Evolutionary conservation across 53 echinoderm and acorn worm genomes (phyloP), one percentile per base, ranked within the genome.

Genomic region (Hippasteria phrygiana): DNA sequence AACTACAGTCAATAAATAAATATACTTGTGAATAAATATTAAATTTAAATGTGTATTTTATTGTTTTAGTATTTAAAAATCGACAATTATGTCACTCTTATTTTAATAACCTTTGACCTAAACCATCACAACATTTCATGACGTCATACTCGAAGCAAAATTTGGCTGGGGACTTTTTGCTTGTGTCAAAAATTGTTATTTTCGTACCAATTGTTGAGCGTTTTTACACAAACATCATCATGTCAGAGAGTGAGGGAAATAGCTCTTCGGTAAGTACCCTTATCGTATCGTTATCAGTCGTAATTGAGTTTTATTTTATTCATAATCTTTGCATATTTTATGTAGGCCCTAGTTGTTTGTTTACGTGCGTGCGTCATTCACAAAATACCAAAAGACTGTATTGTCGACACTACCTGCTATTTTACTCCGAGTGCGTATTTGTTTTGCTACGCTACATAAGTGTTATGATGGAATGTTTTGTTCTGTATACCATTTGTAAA

Each of bases 231-330:
- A 14, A 32, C 6, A 7, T 33, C 6, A 78, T 78, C 83, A 85
- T 85, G 85, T 85, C 85, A 7, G 85, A 85, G 40, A 85, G 85
- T 51, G 85, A 85, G 32, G 71, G 85, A 51, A 85, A 43, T 13
- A 85, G 85, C 16, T 85, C 85, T 22, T 85, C 85, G 71, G 85
- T 85, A 85, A 46, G 71, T 79, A 22, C 27, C 0, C 26, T 42
- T 14, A 3, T 35, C 29, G 26, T 5, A 65, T 16, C 13, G 13
- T 13, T 17, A 20, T 59, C n/a, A 51, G 16, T 51, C 51, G 16
- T 17, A 51, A 59, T 24, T 8, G 26, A 59, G 54, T 4, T 3
- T 59, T 20, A 1, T 22, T 59, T 59, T 59, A 8, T 59, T 1
- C 22, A n/a, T n/a, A n/a, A n/a, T 24, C 2, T 8, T 59, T 3